Percentiles rank a stretch among this genome's conserved stretches.
Evolutionary conservation across 1,140 invertebrate species (phyloP).

Genomic region (Tenebrio molitor): DNA sequence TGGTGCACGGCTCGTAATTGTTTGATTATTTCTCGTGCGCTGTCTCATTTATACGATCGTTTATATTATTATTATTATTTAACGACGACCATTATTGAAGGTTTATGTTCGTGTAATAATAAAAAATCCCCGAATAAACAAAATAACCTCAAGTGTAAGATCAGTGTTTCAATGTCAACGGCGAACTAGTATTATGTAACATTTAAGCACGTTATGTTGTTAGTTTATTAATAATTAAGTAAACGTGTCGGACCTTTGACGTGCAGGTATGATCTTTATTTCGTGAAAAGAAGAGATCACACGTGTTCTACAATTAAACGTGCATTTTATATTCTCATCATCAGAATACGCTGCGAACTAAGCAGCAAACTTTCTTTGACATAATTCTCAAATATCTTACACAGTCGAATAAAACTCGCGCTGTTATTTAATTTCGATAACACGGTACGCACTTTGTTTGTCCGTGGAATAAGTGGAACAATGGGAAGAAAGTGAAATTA

Average conservation of each 20-base stretch:
- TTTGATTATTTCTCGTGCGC: constrained; percentile 2
- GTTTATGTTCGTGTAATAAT: constrained; percentile 36
- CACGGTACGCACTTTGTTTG: constrained; percentile 39
- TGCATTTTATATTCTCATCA: constrained; percentile 43
- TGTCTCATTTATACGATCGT: constrained; percentile 21
- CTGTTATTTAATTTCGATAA: constrained; percentile 45
- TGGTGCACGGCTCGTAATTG: constrained; percentile 5
- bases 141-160: constrained; percentile 39
- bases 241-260: constrained; percentile 37
- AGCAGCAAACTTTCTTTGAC: constrained; percentile 51
- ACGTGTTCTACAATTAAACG: constrained; percentile 16
- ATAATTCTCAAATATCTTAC: constrained; percentile 52
- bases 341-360: constrained; percentile 41
- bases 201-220: constrained; percentile 36
- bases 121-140: constrained; percentile 39
- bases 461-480: constrained; percentile 44
- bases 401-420: constrained; percentile 39
- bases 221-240: constrained; percentile 48
- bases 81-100: constrained; percentile 13
- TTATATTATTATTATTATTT: not conserved
- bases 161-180: constrained; percentile 46
- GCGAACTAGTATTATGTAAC: constrained; percentile 43
- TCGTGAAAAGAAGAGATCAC: constrained; percentile 5
- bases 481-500: constrained; percentile 45
- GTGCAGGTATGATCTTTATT: constrained; percentile 34